Conservation (phyloP, 92 coral and sea anemone genomes). For the Phenganax subtilis region DNA sequence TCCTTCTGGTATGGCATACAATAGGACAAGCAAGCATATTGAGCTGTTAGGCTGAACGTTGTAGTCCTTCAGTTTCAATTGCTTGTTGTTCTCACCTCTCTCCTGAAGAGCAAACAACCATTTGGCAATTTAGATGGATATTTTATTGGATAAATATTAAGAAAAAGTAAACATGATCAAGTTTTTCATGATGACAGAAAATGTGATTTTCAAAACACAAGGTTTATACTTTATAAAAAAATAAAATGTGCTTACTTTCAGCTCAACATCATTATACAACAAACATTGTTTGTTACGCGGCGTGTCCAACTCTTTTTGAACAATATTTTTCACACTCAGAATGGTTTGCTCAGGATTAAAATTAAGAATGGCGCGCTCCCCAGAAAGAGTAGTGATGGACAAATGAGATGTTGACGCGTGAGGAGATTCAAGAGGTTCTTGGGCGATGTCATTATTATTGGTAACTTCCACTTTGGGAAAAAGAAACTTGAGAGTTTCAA, state of each 20-base stretch:
- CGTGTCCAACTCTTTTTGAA: conserved; percentile 44
- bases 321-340: conserved; percentile 44
- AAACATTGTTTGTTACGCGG: conserved; percentile 65
- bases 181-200: too few relatives aligned
- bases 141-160: too few relatives aligned
- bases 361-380: conserved; percentile 69
- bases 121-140: not conserved
- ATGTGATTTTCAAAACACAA: not conserved
- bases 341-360: conserved; percentile 59
- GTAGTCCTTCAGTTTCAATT: conserved; percentile 60
- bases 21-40: conserved; percentile 68
- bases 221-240: not conserved
- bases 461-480: conserved; percentile 65
- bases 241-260: conserved; percentile 54
- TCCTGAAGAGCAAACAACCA: conserved; percentile 5
- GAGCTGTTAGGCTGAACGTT: conserved; percentile 66
- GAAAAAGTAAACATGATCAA: too few relatives aligned
- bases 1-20: conserved; percentile 69
- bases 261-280: conserved; percentile 63
- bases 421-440: conserved; percentile 31
- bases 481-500: conserved; percentile 61
- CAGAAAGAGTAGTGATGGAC: conserved; percentile 65
- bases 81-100: conserved; percentile 6
- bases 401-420: conserved; percentile 54
- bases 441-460: conserved; percentile 19